These are phyloP conservation scores for Carpatolechia fugitivella DNA, from an alignment of 2,888 invertebrate species.

Conservation along the genomic window DNA sequence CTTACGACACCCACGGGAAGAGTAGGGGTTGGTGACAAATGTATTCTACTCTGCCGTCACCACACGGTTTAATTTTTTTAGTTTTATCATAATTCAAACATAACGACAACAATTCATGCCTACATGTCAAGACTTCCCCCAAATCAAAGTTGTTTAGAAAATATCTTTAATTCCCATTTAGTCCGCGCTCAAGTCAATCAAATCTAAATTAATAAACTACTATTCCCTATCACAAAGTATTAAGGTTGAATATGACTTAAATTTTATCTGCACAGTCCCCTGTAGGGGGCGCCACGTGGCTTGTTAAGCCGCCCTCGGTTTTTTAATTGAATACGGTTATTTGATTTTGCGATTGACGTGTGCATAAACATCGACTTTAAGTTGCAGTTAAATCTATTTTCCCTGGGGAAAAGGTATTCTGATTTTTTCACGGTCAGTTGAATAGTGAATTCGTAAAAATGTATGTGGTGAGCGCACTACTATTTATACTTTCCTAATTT, in stretches of 20 bases:
- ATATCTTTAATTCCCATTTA: constrained; percentile 49
- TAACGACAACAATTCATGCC: too few species aligned
- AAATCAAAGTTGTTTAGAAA: neutral
- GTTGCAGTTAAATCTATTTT: neutral
- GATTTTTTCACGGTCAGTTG: too few species aligned
- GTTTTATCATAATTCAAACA: too few species aligned
- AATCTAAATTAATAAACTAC: constrained; percentile 29
- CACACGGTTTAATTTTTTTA: too few species aligned
- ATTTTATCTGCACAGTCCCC: constrained; percentile 1
- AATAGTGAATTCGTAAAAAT: too few species aligned
- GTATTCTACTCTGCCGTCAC: too few species aligned
- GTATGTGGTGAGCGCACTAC: too few species aligned
- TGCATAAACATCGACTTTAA: constrained; percentile 12
- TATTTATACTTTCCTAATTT: too few species aligned
- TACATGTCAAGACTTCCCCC: constrained; percentile 18
- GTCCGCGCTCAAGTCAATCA: constrained; percentile 34
- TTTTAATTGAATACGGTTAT: constrained; percentile 72
- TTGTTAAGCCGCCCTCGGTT: constrained; percentile 58
- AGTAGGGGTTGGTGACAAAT: too few species aligned
- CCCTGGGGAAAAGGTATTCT: neutral
- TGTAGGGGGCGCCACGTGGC: constrained; percentile 60
- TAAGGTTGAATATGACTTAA: constrained; percentile 23
- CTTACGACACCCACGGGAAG: too few species aligned
- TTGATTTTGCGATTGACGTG: constrained; percentile 68
- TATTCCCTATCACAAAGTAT: constrained; percentile 23